Evolutionary conservation across 2,888 invertebrate species (phyloP), one percentile per base, ranked within the genome.

Genomic region (Cosmia trapezina): DNA sequence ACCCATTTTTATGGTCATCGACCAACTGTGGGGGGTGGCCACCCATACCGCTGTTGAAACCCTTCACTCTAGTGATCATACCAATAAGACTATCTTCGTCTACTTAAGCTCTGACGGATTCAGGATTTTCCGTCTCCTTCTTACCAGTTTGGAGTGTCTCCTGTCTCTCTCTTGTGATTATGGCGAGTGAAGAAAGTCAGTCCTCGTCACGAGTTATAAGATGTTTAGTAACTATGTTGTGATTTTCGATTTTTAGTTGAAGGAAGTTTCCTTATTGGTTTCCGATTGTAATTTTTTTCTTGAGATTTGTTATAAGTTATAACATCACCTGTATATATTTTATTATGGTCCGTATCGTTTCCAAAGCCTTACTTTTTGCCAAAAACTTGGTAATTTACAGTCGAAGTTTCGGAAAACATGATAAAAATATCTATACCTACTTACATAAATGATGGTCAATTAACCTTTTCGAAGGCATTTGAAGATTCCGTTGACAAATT

Each of bases 11-110:
- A 96, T 96, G 96, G 96, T 94, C 96, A 96, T 96, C 94, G 96
- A 91, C 96, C 96, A 96, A 94, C 95, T 92, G 93, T 96, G 95
- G 96, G 96, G 96, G 96, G 96, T 96, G 96, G 93, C 96, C 96
- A 96, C 96, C 96, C 96, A 95, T 91, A 93, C 91, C 76, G 92
- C 81, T 78, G 80, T 82, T 53, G 81, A 75, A 93, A 90, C 85
- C 92, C 86, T 87, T 95, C 92, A 68, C 88, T 85, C 92, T 51
- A 67, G 76, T 63, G 43, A 19, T 43, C 33, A 77, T 54, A 41
- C 65, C 17, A 72, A 88, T 96, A 92, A 86, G 76, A 73, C 91
- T 88, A 87, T 95, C 95, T 90, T 91, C 83, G 78, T 95, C 93
- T 90, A 88, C 90, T 90, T 89, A 83, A 87, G 89, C 91, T 90